Conservation (phyloP, 2,797 vertebrate species). For the Halcyon smyrnensis region DNA sequence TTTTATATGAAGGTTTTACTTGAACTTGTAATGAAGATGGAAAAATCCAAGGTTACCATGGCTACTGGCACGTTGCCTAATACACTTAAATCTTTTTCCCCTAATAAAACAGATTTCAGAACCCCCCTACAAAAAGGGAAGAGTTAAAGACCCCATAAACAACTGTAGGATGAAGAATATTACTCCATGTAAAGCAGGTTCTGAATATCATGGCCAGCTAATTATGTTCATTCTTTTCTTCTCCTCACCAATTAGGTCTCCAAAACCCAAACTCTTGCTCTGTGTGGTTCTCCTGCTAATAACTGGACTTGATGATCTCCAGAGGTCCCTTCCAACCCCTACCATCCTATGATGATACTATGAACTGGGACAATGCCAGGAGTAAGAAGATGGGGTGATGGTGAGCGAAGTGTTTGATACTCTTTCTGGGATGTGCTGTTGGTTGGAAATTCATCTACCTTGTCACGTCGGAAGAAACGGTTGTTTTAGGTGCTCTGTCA, state of each 20-base stretch:
- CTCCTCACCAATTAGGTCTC: not conserved
- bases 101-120: conserved; percentile 71
- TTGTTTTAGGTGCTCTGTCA: not conserved
- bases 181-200: not conserved
- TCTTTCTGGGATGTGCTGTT: not conserved
- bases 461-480: not conserved
- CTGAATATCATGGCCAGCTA: not conserved
- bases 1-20: conserved; percentile 79
- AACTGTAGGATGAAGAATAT: not conserved
- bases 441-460: not conserved
- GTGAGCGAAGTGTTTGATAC: not conserved
- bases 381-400: rapidly evolving
- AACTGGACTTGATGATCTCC: not conserved
- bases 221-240: not conserved
- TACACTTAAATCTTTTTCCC: conserved; percentile 63
- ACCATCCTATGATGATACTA: too few relatives aligned
- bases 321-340: too few relatives aligned
- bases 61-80: conserved; percentile 69
- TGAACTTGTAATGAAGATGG: conserved; percentile 79
- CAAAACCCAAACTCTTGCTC: not conserved
- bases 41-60: conserved; percentile 73
- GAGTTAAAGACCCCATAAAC: conserved; percentile 46
- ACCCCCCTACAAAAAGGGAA: conserved; percentile 16
- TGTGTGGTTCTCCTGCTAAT: not conserved
- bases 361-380: not conserved